Evolutionary conservation across 2,113 vertebrate genomes (phyloP), one percentile per base, ranked within the genome.

Genomic region (Myodes glareolus): DNA sequence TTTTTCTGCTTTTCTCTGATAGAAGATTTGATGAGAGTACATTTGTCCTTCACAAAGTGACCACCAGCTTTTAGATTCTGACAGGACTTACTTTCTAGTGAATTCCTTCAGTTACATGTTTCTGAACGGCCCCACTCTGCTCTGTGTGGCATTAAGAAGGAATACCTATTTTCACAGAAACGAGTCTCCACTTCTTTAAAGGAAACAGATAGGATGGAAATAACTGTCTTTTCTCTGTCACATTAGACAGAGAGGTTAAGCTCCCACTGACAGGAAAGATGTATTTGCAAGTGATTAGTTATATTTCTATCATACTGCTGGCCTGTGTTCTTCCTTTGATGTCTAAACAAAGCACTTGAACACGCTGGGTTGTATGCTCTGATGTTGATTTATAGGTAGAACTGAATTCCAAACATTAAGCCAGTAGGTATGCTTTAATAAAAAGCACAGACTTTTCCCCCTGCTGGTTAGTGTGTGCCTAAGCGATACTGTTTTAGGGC

Each of bases 231-330:
- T 98, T 90, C 90, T 70, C 97, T 97, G 98, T 95, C 98, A 98
- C 98, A 98, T 99, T 99, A 99, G 98, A 99, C 98, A 98, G 98
- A 99, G 98, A 99, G 98, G 98, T 99, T 99, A 99, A 98, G 98
- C 98, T 98, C 98, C 98, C 96, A 98, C 98, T 99, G 99, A 98
- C 98, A 98, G 98, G 95, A 98, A 99, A 98, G 98, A 99, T 98
- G 98, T 98, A 98, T 98, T 99, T 99, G 98, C 98, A 99, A 99
- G 98, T 99, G 98, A 99, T 99, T 99, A 99, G 98, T 98, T 98
- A 98, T 98, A 98, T 98, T 99, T 98, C 98, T 98, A 98, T 98
- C 98, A 98, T 97, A 98, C 96, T 0, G 81, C 97, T 98, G 98
- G 98, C 97, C 98, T 99, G 97, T 98, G 98, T 98, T 99, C 98